phyloP scores from a whole-genome alignment of 2,113 vertebrate genomes.

The Paramormyrops kingsleyae region DNA sequence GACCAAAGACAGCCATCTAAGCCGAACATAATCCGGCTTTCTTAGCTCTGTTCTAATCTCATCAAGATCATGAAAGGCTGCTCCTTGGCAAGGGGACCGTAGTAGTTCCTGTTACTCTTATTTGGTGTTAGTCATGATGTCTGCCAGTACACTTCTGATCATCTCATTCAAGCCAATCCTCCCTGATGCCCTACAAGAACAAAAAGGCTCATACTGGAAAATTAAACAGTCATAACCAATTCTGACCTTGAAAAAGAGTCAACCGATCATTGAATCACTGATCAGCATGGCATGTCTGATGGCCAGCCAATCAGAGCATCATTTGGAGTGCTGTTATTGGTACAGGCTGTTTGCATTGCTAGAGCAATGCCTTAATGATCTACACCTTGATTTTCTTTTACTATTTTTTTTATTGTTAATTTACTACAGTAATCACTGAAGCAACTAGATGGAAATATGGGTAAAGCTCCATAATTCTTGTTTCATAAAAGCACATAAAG shows the following conservation, averaged over 20 bases:
- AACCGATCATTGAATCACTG: neutral
- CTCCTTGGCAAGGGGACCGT: constrained; percentile 34
- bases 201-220: neutral
- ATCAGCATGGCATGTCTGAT: neutral
- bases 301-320: neutral
- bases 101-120: constrained; percentile 37
- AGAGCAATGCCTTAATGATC: neutral
- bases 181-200: neutral
- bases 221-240: neutral
- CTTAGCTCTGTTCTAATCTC: constrained; percentile 36
- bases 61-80: constrained; percentile 49
- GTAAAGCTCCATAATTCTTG: neutral
- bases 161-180: constrained; percentile 2
- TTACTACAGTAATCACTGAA: neutral
- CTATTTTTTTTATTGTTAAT: neutral
- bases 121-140: constrained; percentile 55
- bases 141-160: constrained; percentile 31
- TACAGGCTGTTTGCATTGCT: neutral
- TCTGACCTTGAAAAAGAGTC: neutral
- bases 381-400: neutral
- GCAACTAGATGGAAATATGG: neutral
- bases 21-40: constrained; percentile 50
- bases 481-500: neutral
- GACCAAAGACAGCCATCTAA: constrained; percentile 35
- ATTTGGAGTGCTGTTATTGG: neutral